Conservation (phyloP, 2,113 vertebrate species). For the Syngnathus typhle region DNA sequence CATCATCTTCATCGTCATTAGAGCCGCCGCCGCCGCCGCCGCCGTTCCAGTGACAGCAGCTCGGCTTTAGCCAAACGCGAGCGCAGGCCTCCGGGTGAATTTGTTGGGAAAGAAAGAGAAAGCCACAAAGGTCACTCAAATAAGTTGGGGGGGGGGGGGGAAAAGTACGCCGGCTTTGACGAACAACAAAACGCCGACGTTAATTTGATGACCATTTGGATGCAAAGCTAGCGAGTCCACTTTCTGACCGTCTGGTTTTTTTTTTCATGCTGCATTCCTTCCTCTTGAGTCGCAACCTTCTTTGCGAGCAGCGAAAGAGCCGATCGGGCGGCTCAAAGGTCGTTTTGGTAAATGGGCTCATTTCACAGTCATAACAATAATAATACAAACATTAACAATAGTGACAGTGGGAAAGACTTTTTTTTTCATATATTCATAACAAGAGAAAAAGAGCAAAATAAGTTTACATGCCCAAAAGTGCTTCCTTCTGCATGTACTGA, state of each 20-base stretch:
- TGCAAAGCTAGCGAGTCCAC: too few species aligned
- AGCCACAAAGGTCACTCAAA: not conserved
- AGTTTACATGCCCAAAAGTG: not conserved
- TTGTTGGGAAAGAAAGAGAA: not conserved
- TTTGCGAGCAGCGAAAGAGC: slow-evolving; percentile 70
- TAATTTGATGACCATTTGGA: too few species aligned
- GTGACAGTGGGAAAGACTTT: too few species aligned
- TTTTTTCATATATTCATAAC: too few species aligned
- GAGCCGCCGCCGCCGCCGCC: slow-evolving; percentile 10
- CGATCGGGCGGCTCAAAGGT: slow-evolving; percentile 57
- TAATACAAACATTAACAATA: too few species aligned
- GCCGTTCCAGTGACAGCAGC: slow-evolving; percentile 42
- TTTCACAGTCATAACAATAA: too few species aligned
- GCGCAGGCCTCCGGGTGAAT: not conserved
- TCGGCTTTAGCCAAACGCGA: slow-evolving; percentile 40
- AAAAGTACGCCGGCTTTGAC: too few species aligned
- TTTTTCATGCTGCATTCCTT: slow-evolving; percentile 58
- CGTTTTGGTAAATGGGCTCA: too few species aligned
- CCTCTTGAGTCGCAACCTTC: slow-evolving; percentile 65
- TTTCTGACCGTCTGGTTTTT: slow-evolving; percentile 2
- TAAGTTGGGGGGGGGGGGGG: not conserved
- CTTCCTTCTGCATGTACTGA: not conserved
- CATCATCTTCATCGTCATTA: slow-evolving; percentile 52
- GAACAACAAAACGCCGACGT: too few species aligned
- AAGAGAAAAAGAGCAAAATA: too few species aligned